A percentile compares a stretch with the other conserved stretches of the same genome.
Conservation (phyloP, 2,113 vertebrate genomes). For the Notechis scutatus region DNA sequence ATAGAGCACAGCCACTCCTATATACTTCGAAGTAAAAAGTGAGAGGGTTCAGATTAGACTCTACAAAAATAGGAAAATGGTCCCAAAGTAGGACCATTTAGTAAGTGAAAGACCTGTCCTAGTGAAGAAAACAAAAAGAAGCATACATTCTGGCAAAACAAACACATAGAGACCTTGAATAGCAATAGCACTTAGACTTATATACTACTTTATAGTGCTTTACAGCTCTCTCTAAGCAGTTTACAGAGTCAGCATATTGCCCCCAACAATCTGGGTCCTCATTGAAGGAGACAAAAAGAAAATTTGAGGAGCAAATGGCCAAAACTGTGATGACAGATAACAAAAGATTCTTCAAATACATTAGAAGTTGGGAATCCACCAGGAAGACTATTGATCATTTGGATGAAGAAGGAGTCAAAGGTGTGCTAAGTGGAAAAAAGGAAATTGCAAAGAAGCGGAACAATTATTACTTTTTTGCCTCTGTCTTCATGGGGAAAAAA, state of each 20-base stretch:
- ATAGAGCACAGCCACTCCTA: no score
- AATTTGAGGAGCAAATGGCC: neutral
- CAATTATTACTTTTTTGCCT: no score
- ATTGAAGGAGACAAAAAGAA: neutral
- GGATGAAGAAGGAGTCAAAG: neutral
- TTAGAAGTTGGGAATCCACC: neutral
- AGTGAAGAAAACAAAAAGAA: neutral
- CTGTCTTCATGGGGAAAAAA: neutral
- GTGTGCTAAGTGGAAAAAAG: neutral
- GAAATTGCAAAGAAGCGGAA: neutral
- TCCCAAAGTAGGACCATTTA: neutral
- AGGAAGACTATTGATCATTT: neutral
- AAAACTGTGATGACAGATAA: neutral
- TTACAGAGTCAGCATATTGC: no score
- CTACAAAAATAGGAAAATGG: neutral
- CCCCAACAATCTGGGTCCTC: no score
- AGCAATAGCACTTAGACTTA: no score
- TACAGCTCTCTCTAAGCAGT: no score
- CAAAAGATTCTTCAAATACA: neutral
- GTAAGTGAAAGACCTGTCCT: neutral
- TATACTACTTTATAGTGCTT: no score
- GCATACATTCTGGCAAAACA: neutral
- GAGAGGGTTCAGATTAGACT: neutral
- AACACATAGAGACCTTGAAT: neutral
- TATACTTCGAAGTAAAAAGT: no score